Evolutionary conservation across 2,888 invertebrate species (phyloP), one percentile per base, ranked within the genome.

Genomic region (Polydrusus tereticollis): DNA sequence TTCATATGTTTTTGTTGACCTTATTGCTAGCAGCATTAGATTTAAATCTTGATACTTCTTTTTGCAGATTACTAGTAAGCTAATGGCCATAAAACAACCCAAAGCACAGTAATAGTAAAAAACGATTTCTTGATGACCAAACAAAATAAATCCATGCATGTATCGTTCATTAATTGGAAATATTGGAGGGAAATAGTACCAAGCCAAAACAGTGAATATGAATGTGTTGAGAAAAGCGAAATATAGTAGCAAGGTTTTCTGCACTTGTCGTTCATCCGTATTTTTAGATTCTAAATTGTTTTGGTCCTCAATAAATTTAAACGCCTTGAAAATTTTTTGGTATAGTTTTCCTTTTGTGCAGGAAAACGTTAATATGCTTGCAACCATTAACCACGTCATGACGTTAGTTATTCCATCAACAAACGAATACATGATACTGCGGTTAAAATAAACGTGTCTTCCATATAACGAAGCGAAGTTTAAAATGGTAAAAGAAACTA

Each of bases 101-200:
- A n/a, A 43, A 1, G 43, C 23, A 23, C 26, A 23, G 29, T 41
- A 60, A 20, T 43, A 60, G 6, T 43, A 41, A 45, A 60, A 60
- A 5, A 60, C 12, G n/a, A 60, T 8, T 26, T 60, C 26, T 8
- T 43, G 16, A 16, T 14, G 14, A 45, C 12, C 43, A 60, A 29
- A 55, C 10, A 14, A n/a, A 7, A 16, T 2, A 16, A 2, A 16
- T 0, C 14, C 18, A 16, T 26, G 16, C 0, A 55, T 29, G 8
- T 55, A 29, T 16, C 26, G 0, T 1, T 16, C 0, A 1, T 29
- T 55, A 7, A 55, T 18, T 29, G 16, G 3, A 0, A 16, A 12
- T 3, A 10, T 18, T 1, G 52, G 29, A 0, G 52, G 52, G 5
- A 7, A 16, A 55, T 55, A 55, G 14, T 29, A 18, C 52, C 52